Evolutionary conservation across 2,888 invertebrate species (phyloP).

Genomic region (Drosophila infuscata): DNA sequence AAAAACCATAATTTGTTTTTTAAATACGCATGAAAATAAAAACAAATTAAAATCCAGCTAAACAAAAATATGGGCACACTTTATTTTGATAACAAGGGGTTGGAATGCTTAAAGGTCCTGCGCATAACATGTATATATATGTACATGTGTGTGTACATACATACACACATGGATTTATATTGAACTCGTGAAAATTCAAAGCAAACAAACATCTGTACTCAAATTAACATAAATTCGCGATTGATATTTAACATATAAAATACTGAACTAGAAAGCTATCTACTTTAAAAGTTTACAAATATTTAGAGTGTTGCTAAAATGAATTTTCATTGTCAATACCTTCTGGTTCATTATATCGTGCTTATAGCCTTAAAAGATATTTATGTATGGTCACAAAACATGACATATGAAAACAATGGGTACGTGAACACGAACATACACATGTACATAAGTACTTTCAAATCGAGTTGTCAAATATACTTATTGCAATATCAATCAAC

Average conservation of each 20-base stretch:
- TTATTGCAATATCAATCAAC: neutral
- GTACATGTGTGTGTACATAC: neutral
- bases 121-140: conserved; percentile 8
- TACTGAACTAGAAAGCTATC: neutral
- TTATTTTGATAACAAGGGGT: neutral
- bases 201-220: conserved; percentile 6
- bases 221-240: neutral
- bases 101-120: conserved; percentile 22
- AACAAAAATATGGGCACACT: conserved; percentile 17
- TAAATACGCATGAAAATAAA: neutral
- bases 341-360: conserved; percentile 5
- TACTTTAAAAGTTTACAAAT: neutral
- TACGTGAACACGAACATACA: conserved; percentile 6
- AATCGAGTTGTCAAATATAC: neutral
- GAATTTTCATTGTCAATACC: conserved; percentile 2
- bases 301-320: conserved; percentile 3
- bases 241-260: neutral
- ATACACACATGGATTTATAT: conserved; percentile 4
- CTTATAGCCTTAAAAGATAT: conserved; percentile 12
- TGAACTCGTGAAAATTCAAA: conserved; percentile 7
- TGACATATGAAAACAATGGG: conserved; percentile 25
- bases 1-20: neutral
- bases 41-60: neutral
- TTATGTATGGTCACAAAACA: conserved; percentile 26
- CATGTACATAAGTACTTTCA: neutral